Conservation (phyloP, 2,113 vertebrate genomes). For the Erpornis zantholeuca region DNA sequence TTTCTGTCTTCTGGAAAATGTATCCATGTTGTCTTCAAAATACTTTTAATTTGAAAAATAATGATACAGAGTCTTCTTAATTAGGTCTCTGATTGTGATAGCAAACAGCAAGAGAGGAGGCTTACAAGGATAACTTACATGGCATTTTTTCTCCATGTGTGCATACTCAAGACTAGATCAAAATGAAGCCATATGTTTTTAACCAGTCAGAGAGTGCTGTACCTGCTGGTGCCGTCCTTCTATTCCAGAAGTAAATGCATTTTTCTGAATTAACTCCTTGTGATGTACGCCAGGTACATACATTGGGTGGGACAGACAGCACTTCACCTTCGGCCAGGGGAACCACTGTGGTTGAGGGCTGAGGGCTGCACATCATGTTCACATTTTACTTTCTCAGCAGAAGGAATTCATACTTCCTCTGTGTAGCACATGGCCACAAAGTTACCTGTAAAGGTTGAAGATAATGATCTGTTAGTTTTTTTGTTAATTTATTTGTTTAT, state of each 20-base stretch:
- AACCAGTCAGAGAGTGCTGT: not conserved
- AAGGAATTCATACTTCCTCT: not conserved
- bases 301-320: not conserved
- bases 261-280: not conserved
- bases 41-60: not conserved
- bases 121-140: not conserved
- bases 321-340: not conserved
- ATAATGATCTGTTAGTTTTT: not conserved
- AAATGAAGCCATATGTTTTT: not conserved
- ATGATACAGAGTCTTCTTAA: not conserved
- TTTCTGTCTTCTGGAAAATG: not conserved
- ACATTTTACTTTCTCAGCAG: not conserved
- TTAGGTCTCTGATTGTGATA: not conserved
- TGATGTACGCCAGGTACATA: not conserved
- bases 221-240: not conserved
- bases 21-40: not conserved
- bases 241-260: not conserved
- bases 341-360: not conserved
- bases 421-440: not conserved
- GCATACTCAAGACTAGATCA: not conserved
- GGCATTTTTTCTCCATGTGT: not conserved
- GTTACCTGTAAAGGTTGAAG: not conserved
- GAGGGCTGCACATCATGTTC: not conserved
- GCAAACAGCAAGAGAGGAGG: not conserved
- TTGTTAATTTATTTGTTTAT: not conserved